A percentile compares a stretch with the other conserved stretches of the same genome.
Evolutionary conservation across 1,140 invertebrate genomes (phyloP).

Genomic region (Ditylenchus dipsaci): DNA sequence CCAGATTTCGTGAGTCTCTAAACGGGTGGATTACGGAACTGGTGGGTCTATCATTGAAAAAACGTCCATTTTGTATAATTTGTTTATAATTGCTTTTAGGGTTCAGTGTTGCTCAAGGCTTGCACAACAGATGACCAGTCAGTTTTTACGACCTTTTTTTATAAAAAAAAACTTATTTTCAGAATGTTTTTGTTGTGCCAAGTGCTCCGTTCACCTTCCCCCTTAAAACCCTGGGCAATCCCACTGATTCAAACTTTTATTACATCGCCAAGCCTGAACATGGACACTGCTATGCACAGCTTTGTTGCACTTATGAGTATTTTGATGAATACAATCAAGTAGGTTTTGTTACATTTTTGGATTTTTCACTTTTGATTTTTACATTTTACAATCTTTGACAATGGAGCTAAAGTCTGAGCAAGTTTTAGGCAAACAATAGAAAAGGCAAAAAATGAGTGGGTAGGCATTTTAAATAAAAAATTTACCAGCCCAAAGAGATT

Average conservation of each 20-base stretch:
- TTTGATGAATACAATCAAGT: conserved; percentile 24
- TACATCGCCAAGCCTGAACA: conserved; percentile 28
- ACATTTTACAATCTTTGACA: too few relatives aligned
- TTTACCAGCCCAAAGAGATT: too few relatives aligned
- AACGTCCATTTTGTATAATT: too few relatives aligned
- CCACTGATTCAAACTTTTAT: conserved; percentile 42
- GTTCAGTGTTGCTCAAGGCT: conserved; percentile 33
- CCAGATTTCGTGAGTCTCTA: conserved; percentile 32
- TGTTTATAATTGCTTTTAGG: conserved; percentile 16
- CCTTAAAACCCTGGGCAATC: conserved; percentile 24
- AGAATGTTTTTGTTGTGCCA: conserved; percentile 34
- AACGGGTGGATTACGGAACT: conserved; percentile 37
- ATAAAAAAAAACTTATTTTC: too few relatives aligned
- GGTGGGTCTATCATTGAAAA: conserved; percentile 4
- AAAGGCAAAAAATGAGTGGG: too few relatives aligned
- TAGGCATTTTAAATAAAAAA: too few relatives aligned
- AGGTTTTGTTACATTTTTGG: neutral
- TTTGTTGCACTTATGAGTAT: conserved; percentile 34
- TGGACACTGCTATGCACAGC: conserved; percentile 21
- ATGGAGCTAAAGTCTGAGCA: too few relatives aligned
- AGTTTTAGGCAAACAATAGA: too few relatives aligned
- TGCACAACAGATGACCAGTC: conserved; percentile 33
- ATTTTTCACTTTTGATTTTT: neutral
- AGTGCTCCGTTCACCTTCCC: conserved; percentile 32
- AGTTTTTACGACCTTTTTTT: too few relatives aligned